These are phyloP conservation scores for Coranthus polyacanthus DNA, from an alignment of 2,797 vertebrate genomes.

Conservation along the genomic window DNA sequence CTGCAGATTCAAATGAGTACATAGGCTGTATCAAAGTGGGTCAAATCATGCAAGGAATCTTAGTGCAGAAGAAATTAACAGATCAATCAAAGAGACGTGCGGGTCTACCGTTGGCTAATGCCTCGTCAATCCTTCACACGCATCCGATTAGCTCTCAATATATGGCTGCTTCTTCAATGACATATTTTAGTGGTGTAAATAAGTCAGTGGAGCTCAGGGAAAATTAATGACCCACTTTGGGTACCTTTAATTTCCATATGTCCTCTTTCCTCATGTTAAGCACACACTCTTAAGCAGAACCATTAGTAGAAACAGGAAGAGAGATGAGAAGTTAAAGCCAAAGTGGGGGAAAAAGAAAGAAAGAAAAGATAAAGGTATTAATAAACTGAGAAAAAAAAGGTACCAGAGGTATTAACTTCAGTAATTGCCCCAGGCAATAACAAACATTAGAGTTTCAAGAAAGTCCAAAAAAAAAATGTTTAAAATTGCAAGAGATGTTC, in stretches of 20 bases:
- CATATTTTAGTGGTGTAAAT: conserved; percentile 64
- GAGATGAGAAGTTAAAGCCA: conserved; percentile 16
- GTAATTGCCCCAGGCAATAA: conserved; percentile 27
- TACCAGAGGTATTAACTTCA: conserved; percentile 25
- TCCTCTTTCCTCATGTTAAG: conserved; percentile 52
- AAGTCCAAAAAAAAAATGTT: conserved; percentile 19
- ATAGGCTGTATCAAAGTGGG: conserved; percentile 67
- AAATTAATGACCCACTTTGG: conserved; percentile 69
- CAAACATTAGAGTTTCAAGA: conserved; percentile 30
- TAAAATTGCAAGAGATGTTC: conserved; percentile 40
- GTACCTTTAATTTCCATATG: conserved; percentile 67
- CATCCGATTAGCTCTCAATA: conserved; percentile 57
- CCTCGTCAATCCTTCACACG: conserved; percentile 60
- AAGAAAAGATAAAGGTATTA: not conserved
- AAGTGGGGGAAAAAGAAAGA: conserved; percentile 5
- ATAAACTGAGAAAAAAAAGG: too few relatives aligned
- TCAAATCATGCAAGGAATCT: conserved; percentile 52
- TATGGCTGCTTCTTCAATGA: conserved; percentile 57
- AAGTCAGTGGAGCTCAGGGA: conserved; percentile 51
- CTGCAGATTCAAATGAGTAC: conserved; percentile 49
- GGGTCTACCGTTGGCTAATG: conserved; percentile 40
- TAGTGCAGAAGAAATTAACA: conserved; percentile 59
- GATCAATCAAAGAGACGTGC: conserved; percentile 71
- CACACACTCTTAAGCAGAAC: conserved; percentile 32
- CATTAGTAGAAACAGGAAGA: conserved; percentile 17